Evolutionary conservation across 2,888 invertebrate species (phyloP), one percentile per base, ranked within the genome.

Genomic region (Pterobdella sp.): DNA sequence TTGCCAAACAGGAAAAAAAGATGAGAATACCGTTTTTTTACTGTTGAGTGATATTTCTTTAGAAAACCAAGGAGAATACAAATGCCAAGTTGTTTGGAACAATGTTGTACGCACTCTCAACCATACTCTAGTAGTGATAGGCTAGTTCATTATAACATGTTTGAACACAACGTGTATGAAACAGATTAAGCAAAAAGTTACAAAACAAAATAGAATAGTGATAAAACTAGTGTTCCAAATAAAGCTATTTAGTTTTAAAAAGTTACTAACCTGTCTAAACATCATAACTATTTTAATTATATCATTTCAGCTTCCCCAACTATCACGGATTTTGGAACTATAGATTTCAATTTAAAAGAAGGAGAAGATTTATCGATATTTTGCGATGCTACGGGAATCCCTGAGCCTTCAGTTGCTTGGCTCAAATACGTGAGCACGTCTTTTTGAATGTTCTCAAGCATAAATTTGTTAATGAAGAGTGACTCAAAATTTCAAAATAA

Each of bases 1-100:
- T 3, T 56, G 60, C n/a, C 60, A 56, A 26, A 14, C 60, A 22
- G 60, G 60, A 14, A 4, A 26, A 3, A 56, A 56, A n/a, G 60
- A 56, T 22, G 60, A n/a, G n/a, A 56, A 56, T 26, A n/a, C 26
- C 3, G 18, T 56, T 22, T 56, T 56, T 22, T 22, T 56, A 26
- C n/a, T 26, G n/a, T 56, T 56, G n/a, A 56, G 26, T 26, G 26
- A 26, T 4, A 26, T 56, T 3, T 22, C 18, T 22, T 56, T 56
- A 26, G 26, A 22, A 3, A 26, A 56, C 60, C 60, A 56, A 26
- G 60, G 60, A 56, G 60, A 26, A 3, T 56, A 56, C 60, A 56
- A 56, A n/a, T 56, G 60, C n/a, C 60, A 56, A 26, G 26, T 56
- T 22, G 18, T 56, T 26, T 56, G 60, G 60, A 56, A 56, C 60